Evolutionary conservation across 1,140 invertebrate genomes (phyloP).

Genomic region (Drosophila malerkotliana): DNA sequence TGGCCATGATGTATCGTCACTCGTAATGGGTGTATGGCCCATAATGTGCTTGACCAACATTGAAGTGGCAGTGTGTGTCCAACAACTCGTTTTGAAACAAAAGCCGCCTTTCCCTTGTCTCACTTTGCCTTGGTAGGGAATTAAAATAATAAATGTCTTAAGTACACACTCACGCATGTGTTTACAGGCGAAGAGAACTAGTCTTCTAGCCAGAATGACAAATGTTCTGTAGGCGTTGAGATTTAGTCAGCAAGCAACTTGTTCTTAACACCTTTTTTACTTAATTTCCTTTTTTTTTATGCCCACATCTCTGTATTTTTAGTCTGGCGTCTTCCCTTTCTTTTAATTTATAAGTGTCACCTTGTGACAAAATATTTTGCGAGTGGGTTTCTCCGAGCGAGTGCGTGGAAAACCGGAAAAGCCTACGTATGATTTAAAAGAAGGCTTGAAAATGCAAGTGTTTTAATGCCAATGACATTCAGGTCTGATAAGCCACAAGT

Average conservation of each 20-base stretch:
- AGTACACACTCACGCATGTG: slow-evolving; percentile 11
- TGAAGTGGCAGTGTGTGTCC: slow-evolving; percentile 63
- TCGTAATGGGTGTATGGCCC: slow-evolving; percentile 37
- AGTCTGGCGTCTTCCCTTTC: slow-evolving; percentile 25
- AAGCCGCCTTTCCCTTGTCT: slow-evolving; percentile 34
- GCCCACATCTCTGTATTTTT: slow-evolving; percentile 21
- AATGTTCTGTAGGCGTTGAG: slow-evolving; percentile 15
- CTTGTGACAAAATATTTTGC: slow-evolving; percentile 48
- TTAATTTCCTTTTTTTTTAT: slow-evolving; percentile 13
- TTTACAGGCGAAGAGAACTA: slow-evolving; percentile 3
- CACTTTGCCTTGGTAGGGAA: slow-evolving; percentile 37
- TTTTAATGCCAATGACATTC: slow-evolving; percentile 63
- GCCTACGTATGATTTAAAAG: slow-evolving; percentile 54
- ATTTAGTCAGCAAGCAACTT: slow-evolving; percentile 65
- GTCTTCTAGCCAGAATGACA: background rate
- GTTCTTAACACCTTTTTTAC: slow-evolving; percentile 73
- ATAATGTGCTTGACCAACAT: slow-evolving; percentile 77
- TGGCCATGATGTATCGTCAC: slow-evolving; percentile 31
- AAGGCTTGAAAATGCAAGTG: slow-evolving; percentile 6
- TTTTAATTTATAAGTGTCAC: slow-evolving; percentile 49
- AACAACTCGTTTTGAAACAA: slow-evolving; percentile 69
- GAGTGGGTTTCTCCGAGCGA: slow-evolving; percentile 41
- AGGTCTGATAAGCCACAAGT: slow-evolving; percentile 59
- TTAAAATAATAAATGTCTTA: slow-evolving; percentile 56
- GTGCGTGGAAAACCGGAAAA: slow-evolving; percentile 76